Evolutionary conservation across 2,797 vertebrate genomes (phyloP).

Genomic region (Miichthys miiuy): DNA sequence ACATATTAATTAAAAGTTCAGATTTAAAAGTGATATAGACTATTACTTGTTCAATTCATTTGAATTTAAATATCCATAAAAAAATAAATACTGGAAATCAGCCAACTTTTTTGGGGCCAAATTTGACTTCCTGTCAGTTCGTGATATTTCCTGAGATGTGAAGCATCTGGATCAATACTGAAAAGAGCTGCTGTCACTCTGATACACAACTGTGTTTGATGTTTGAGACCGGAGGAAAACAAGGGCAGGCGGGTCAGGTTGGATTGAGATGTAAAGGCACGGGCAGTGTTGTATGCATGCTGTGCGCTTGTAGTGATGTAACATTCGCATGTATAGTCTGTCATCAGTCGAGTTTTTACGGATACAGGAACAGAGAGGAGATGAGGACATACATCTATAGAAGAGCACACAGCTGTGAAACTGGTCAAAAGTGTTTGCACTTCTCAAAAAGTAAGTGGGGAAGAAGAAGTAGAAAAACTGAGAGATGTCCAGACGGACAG

Average conservation of each 20-base stretch:
- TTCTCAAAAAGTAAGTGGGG: constrained; percentile 46
- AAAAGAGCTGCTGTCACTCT: constrained; percentile 63
- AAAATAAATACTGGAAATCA: not conserved
- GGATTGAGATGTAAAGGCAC: constrained; percentile 18
- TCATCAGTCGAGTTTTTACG: constrained; percentile 15
- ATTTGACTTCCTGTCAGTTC: constrained; percentile 40
- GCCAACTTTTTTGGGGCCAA: not conserved
- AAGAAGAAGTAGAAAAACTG: constrained; percentile 14
- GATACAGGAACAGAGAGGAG: constrained; percentile 2
- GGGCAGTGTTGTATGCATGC: not conserved
- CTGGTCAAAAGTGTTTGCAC: constrained; percentile 46
- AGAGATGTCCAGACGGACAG: constrained; percentile 67
- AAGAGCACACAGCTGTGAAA: constrained; percentile 17
- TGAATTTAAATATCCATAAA: constrained; percentile 19
- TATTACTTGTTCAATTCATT: not conserved
- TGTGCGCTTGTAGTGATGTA: constrained; percentile 11
- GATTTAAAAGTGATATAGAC: not conserved
- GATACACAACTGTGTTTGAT: constrained; percentile 63
- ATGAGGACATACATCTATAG: not conserved
- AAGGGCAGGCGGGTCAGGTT: constrained; percentile 31
- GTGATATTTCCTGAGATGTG: constrained; percentile 28
- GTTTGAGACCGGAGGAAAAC: constrained; percentile 43
- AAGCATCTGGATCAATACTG: constrained; percentile 67
- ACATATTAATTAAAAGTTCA: not conserved
- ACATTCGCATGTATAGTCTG: not conserved